Percentiles rank a stretch among this genome's conserved stretches.
These are phyloP conservation scores for Drosophila tropicalis DNA, from an alignment of 1,140 invertebrate genomes.

Conservation along the genomic window DNA sequence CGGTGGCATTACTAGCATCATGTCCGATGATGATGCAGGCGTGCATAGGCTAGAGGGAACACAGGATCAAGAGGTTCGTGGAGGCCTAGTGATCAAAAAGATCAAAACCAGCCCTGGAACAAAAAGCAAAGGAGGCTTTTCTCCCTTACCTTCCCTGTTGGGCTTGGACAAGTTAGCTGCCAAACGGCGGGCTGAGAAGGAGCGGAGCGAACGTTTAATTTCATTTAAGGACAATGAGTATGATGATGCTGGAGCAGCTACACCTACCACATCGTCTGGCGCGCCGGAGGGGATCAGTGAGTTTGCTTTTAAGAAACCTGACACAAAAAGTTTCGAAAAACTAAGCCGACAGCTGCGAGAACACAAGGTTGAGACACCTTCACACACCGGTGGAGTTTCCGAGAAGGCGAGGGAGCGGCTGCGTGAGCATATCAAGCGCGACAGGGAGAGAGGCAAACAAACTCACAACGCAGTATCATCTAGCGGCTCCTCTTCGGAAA, in stretches of 20 bases:
- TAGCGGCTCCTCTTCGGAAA: slow-evolving; percentile 62
- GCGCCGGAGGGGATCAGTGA: slow-evolving; percentile 65
- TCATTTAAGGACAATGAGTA: slow-evolving; percentile 87
- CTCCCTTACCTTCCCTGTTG: slow-evolving; percentile 90
- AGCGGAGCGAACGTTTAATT: slow-evolving; percentile 86
- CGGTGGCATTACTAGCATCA: slow-evolving; percentile 27
- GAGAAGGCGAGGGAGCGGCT: slow-evolving; percentile 90
- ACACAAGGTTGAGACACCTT: slow-evolving; percentile 94
- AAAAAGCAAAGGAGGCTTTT: slow-evolving; percentile 87
- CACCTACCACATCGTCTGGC: slow-evolving; percentile 36
- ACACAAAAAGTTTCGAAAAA: slow-evolving; percentile 82
- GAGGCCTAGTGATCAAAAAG: slow-evolving; percentile 93
- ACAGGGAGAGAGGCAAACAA: slow-evolving; percentile 76
- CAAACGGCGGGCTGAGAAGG: slow-evolving; percentile 87
- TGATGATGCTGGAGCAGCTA: slow-evolving; percentile 83
- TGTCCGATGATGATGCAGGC: slow-evolving; percentile 73
- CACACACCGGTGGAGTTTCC: slow-evolving; percentile 95
- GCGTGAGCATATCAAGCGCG: slow-evolving; percentile 85
- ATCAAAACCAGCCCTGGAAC: slow-evolving; percentile 85
- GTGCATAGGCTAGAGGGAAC: slow-evolving; percentile 93
- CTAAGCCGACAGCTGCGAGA: slow-evolving; percentile 89
- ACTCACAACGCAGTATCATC: slow-evolving; percentile 41
- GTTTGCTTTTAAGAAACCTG: slow-evolving; percentile 72
- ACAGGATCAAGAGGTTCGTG: slow-evolving; percentile 85
- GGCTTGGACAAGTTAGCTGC: slow-evolving; percentile 95